A percentile compares a stretch with the other conserved stretches of the same genome.
phyloP scores from a whole-genome alignment of 37 sponge, comb jelly and placozoan species.

The Sycon ciliatum region DNA sequence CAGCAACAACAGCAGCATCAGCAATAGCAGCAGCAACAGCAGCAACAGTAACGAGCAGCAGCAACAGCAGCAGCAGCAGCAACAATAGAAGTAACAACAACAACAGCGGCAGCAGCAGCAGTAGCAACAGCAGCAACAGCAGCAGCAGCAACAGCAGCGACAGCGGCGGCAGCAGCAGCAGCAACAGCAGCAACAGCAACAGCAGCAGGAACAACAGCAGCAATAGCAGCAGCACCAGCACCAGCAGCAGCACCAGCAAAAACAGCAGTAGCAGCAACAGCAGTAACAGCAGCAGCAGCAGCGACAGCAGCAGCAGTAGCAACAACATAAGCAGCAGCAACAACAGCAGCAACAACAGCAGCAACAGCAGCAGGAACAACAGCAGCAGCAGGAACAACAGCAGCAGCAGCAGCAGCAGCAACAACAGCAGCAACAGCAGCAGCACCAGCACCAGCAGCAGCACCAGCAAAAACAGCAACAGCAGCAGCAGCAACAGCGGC shows the following conservation, averaged over 20 bases:
- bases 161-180: not conserved
- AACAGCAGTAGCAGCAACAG: not conserved
- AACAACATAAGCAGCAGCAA: no score
- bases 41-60: not conserved
- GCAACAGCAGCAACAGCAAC: not conserved
- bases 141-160: not conserved
- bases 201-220: not conserved
- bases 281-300: not conserved
- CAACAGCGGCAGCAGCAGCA: not conserved
- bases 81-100: conserved; percentile 2
- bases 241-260: not conserved
- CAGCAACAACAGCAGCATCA: not conserved
- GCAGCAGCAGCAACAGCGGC: not conserved
- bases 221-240: not conserved
- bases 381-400: not conserved
- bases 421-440: not conserved
- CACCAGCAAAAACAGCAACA: not conserved
- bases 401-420: not conserved
- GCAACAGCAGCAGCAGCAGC: not conserved
- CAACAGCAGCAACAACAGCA: not conserved
- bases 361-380: no score
- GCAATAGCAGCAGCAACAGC: not conserved
- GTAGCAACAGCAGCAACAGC: not conserved
- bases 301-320: not conserved
- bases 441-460: not conserved